Evolutionary conservation across 1,140 invertebrate species (phyloP).

Genomic region (Orius laevigatus): DNA sequence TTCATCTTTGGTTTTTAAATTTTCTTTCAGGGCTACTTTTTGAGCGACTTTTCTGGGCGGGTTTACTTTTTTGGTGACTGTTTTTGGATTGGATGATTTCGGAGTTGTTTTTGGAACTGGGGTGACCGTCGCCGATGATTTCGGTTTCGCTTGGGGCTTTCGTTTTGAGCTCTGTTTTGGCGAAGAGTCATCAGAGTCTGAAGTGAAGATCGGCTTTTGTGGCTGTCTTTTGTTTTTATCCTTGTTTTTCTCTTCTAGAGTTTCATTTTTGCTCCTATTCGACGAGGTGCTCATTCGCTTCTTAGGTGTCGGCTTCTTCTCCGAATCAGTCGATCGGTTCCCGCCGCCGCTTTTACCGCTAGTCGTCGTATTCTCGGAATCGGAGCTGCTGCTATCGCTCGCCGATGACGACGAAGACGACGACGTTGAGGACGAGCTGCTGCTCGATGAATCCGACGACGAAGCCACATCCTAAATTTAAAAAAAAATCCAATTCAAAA

Average conservation of each 20-base stretch:
- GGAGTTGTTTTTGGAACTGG: conserved; percentile 19
- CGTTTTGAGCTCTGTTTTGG: conserved; percentile 26
- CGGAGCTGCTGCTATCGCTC: conserved; percentile 24
- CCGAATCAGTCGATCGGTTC: conserved; percentile 20
- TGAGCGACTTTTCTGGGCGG: conserved; percentile 14
- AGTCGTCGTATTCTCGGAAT: conserved; percentile 25
- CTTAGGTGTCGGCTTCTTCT: conserved; percentile 19
- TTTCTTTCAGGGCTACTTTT: conserved; percentile 24
- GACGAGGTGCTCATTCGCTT: conserved; percentile 10
- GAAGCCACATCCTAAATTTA: conserved; percentile 17
- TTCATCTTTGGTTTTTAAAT: conserved; percentile 28
- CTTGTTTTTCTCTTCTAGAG: conserved; percentile 22
- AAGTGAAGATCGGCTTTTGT: conserved; percentile 20
- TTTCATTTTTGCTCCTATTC: conserved; percentile 13
- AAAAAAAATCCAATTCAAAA: neutral
- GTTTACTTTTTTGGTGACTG: conserved; percentile 13
- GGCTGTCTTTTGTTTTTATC: conserved; percentile 31
- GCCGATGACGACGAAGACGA: conserved; percentile 24
- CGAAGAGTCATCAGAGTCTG: conserved; percentile 23
- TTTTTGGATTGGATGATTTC: conserved; percentile 15
- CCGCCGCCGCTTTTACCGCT: conserved; percentile 19
- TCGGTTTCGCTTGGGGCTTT: conserved; percentile 35
- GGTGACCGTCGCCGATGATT: conserved; percentile 33
- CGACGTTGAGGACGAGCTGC: conserved; percentile 22
- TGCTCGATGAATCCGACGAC: conserved; percentile 22